Conservation (phyloP, 2,888 invertebrate species). For the Caenorhabditis auriculariae region DNA sequence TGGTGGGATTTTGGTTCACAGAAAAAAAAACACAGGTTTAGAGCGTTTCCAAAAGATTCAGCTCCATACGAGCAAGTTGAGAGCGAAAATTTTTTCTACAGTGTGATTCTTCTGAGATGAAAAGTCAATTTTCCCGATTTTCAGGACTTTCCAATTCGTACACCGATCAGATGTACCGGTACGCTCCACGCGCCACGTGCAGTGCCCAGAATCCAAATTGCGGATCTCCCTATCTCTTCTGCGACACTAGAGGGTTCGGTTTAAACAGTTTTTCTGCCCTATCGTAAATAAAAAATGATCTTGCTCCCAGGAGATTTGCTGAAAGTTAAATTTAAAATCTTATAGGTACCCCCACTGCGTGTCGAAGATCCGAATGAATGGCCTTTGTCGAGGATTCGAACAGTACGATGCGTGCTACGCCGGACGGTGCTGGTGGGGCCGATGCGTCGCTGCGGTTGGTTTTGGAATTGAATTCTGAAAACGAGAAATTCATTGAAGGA, state of each 20-base stretch:
- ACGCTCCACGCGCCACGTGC: constrained; percentile 60
- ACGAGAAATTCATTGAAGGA: too few relatives aligned
- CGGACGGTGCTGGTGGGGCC: constrained; percentile 57
- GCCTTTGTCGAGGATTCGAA: constrained; percentile 58
- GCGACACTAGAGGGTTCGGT: constrained; percentile 51
- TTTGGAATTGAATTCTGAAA: too few relatives aligned
- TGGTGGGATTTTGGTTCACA: too few relatives aligned
- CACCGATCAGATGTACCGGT: constrained; percentile 62
- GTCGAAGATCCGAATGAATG: constrained; percentile 56
- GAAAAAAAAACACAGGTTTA: too few relatives aligned
- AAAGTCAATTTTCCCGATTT: neutral
- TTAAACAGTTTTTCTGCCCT: too few relatives aligned
- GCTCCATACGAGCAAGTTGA: too few relatives aligned
- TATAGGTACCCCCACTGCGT: constrained; percentile 58
- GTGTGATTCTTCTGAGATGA: neutral
- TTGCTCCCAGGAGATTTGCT: neutral
- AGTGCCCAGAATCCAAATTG: constrained; percentile 52
- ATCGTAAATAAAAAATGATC: neutral
- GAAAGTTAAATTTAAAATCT: neutral
- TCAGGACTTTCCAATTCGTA: constrained; percentile 59
- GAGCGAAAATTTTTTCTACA: neutral
- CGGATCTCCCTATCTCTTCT: constrained; percentile 60
- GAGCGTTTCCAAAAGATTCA: too few relatives aligned
- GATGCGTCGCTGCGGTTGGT: constrained; percentile 50
- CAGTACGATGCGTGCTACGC: constrained; percentile 55